Base-by-base conservation (phyloP, 2,888 invertebrate genomes). In the Polydrusus pterygomalis region DNA sequence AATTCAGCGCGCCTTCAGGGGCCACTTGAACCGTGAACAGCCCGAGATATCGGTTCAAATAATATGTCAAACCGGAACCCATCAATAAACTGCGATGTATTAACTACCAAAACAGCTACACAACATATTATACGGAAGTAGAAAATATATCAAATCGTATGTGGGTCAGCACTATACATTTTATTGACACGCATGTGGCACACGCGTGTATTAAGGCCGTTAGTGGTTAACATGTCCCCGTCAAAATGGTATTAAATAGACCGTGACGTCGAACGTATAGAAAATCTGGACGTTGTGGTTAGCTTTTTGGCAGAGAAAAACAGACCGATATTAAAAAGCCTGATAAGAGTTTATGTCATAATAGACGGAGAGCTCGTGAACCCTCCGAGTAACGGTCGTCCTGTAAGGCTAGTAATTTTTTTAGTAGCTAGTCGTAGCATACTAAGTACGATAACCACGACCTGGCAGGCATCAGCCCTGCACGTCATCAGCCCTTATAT, bases 61-160 rank as follows among this genome's bases (percentile, higher is more conserved):
- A n/a, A n/a, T 47, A 47, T 17, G 47, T 47, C 47, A 47, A 47
- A 17, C 54, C 34, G 60, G 56, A 60, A 63, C 43, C 63, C 71
- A 71, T 71, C 49, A 71, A 71, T 71, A 64, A 18, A 38, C 13
- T 15, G 63, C 64, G 71, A 71, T 71, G 40, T 71, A 71, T 71
- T 71, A 63, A 63, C 51, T 71, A 47, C 45, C 64, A 49, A 17
- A 63, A 62, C 63, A 38, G 71, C 60, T 38, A 54, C 63, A 64
- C 47, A 64, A 54, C 54, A 62, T 38, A 64, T 34, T 38, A 64
- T 34, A 20, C 43, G 63, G 71, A 34, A 20, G 17, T 40, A 64
- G 38, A 51, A 34, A 47, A 64, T 71, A 64, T 54, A 71, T 71
- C 47, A 64, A 71, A 51, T 62, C 34, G 34, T 30, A 62, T 49